A percentile compares a stretch with the other conserved stretches of the same genome.
Evolutionary conservation across 2,113 vertebrate genomes (phyloP).

Genomic region (Scortum barcoo): DNA sequence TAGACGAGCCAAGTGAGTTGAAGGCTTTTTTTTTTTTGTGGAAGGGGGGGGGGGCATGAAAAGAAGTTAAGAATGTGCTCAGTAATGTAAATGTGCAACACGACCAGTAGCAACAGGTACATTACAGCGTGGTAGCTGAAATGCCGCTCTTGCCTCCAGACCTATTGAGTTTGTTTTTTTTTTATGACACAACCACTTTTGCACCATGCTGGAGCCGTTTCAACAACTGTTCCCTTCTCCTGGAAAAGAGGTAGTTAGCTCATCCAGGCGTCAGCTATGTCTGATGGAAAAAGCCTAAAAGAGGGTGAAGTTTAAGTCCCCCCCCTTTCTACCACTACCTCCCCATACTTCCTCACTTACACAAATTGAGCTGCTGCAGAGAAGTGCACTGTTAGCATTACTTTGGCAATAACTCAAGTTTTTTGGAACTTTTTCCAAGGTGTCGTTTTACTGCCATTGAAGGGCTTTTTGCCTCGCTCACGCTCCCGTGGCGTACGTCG

Average conservation of each 20-base stretch:
- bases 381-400: slow-evolving; percentile 62
- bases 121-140: neutral
- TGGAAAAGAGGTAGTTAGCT: slow-evolving; percentile 50
- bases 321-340: too few relatives aligned
- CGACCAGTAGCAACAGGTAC: slow-evolving; percentile 19
- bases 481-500: slow-evolving; percentile 17
- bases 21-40: too few relatives aligned
- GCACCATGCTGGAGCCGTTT: slow-evolving; percentile 33
- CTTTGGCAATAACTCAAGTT: slow-evolving; percentile 44
- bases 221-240: slow-evolving; percentile 33
- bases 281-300: slow-evolving; percentile 63
- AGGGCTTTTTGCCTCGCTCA: slow-evolving; percentile 18
- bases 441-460: slow-evolving; percentile 60
- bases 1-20: slow-evolving; percentile 1
- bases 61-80: slow-evolving; percentile 28
- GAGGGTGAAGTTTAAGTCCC: slow-evolving; percentile 47
- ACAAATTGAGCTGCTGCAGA: slow-evolving; percentile 32
- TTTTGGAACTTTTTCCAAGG: slow-evolving; percentile 53
- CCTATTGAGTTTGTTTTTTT: neutral
- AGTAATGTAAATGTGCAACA: slow-evolving; percentile 27
- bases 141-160: slow-evolving; percentile 3
- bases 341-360: slow-evolving; percentile 51
- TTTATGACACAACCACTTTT: slow-evolving; percentile 23
- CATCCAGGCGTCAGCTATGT: slow-evolving; percentile 47
- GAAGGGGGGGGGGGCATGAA: neutral